Percentiles rank a stretch among this genome's conserved stretches.
These are phyloP conservation scores for Halichondria panicea DNA, from an alignment of 37 sponge, comb jelly and placozoan genomes.

Conservation along the genomic window DNA sequence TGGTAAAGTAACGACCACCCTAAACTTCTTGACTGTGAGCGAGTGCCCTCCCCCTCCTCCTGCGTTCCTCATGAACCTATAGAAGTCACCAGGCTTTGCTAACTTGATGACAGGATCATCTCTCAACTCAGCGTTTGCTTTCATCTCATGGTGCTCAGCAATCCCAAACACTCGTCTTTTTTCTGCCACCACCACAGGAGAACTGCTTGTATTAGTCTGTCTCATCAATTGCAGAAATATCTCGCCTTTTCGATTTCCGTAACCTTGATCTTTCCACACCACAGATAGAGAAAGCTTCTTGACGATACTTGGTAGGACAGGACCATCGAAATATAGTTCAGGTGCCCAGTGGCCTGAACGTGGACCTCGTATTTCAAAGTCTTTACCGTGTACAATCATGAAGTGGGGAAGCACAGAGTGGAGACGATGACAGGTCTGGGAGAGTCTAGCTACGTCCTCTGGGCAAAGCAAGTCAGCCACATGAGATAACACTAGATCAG, in stretches of 20 bases:
- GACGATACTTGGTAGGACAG: not conserved
- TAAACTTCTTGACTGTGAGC: too few relatives aligned
- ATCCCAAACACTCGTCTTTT: slow-evolving; percentile 11
- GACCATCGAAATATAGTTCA: not conserved
- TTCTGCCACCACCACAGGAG: slow-evolving; percentile 41
- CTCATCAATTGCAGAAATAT: not conserved
- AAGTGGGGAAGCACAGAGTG: not conserved
- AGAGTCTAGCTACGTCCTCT: not conserved
- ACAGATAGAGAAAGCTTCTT: not conserved
- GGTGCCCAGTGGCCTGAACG: not conserved
- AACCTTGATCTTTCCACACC: not conserved
- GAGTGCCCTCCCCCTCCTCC: too few relatives aligned
- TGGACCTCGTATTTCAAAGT: not conserved
- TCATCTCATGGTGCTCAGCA: slow-evolving; percentile 22
- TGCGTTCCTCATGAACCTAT: too few relatives aligned
- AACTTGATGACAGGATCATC: slow-evolving; percentile 12
- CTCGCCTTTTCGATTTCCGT: not conserved
- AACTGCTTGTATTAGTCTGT: too few relatives aligned
- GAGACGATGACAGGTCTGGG: not conserved
- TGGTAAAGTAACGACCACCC: too few relatives aligned
- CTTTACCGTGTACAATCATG: not conserved
- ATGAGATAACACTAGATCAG: not conserved
- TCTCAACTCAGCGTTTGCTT: slow-evolving; percentile 3
- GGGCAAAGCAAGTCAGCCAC: not conserved
- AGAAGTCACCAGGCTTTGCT: too few relatives aligned